phyloP scores from a whole-genome alignment of 2,797 vertebrate species.

The Adelosebastes latens region DNA sequence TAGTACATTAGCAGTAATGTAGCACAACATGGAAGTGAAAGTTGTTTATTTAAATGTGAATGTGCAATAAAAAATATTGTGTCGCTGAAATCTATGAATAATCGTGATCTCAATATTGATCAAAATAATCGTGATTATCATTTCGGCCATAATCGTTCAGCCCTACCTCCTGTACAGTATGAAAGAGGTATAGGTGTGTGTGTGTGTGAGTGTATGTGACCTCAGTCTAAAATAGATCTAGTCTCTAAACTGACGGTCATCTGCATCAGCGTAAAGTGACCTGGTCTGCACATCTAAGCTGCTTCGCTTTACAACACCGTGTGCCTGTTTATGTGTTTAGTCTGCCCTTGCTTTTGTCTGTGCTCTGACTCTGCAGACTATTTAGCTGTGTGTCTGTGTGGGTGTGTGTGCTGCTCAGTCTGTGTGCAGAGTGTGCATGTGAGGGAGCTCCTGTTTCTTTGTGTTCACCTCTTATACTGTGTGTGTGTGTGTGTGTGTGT shows the following conservation, averaged over 20 bases:
- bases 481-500: conserved; percentile 37
- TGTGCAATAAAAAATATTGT: too few relatives aligned
- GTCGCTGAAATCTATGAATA: too few relatives aligned
- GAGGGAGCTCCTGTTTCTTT: conserved; percentile 51
- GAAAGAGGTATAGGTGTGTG: neutral
- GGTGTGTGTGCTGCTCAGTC: neutral
- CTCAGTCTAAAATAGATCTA: conserved; percentile 57
- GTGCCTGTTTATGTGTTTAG: conserved; percentile 33
- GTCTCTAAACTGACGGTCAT: conserved; percentile 37
- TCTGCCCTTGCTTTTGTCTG: conserved; percentile 50
- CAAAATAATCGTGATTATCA: too few relatives aligned
- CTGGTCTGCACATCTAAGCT: conserved; percentile 33
- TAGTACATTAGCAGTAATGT: too few relatives aligned
- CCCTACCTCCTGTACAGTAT: neutral
- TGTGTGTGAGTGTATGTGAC: conserved; percentile 7
- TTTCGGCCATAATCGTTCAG: too few relatives aligned
- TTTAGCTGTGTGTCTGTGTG: neutral
- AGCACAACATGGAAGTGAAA: too few relatives aligned
- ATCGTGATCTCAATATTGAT: too few relatives aligned
- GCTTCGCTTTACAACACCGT: conserved; percentile 14
- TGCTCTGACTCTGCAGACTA: neutral
- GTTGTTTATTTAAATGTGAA: too few relatives aligned
- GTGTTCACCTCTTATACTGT: conserved; percentile 41
- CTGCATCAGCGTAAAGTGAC: conserved; percentile 69
- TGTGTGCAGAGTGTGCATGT: neutral